Evolutionary conservation across 2,113 vertebrate genomes (phyloP).

Genomic region (Osmerus mordax): DNA sequence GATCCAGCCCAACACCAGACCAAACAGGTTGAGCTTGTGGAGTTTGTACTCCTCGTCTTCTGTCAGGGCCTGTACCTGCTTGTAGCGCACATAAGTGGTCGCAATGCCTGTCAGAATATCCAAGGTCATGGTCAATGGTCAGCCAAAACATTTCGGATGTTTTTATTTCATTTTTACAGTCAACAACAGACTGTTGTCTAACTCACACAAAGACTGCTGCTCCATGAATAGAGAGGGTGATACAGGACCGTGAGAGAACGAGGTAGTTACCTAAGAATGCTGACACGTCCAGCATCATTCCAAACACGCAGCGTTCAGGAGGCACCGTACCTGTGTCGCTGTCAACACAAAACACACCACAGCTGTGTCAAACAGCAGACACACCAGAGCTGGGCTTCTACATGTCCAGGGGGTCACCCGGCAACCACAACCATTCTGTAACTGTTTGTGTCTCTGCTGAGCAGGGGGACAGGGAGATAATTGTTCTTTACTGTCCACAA

Average conservation of each 20-base stretch:
- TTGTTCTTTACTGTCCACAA: no score
- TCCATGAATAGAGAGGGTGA: no score
- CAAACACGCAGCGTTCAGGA: slow-evolving; percentile 92
- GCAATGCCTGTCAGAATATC: slow-evolving; percentile 72
- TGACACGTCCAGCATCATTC: slow-evolving; percentile 87
- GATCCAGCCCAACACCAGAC: slow-evolving; percentile 75
- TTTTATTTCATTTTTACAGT: no score
- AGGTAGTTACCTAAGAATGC: slow-evolving; percentile 79
- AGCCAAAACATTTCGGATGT: neutral
- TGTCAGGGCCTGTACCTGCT: slow-evolving; percentile 80
- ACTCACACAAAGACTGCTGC: no score
- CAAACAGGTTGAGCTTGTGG: slow-evolving; percentile 69
- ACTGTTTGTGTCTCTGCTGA: no score
- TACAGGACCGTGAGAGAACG: slow-evolving; percentile 12
- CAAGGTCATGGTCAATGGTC: neutral
- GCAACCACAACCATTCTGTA: no score
- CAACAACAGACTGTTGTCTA: no score
- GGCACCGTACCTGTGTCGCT: slow-evolving; percentile 86
- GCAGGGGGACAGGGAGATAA: no score
- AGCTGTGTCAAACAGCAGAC: neutral
- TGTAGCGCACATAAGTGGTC: slow-evolving; percentile 87
- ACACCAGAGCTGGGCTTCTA: no score
- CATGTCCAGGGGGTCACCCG: no score
- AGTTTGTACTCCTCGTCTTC: slow-evolving; percentile 57
- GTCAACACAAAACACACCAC: slow-evolving; percentile 40